Percentiles rank a stretch among this genome's conserved stretches.
phyloP scores from a whole-genome alignment of 2,888 invertebrate species.

The Protonemura montana region DNA sequence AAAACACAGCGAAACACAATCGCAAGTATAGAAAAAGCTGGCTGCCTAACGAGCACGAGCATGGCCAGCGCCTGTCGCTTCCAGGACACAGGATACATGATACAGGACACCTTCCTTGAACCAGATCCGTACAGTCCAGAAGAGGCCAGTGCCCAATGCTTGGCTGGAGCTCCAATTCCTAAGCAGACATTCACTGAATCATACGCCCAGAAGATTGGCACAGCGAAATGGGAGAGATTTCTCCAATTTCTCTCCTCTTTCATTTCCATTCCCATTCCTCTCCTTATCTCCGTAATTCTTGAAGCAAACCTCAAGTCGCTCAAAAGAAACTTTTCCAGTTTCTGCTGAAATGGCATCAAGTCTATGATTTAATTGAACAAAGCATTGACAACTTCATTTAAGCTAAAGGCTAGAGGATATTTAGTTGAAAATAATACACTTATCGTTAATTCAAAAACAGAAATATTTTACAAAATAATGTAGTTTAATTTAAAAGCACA shows the following conservation, averaged over 20 bases:
- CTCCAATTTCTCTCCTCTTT: constrained; percentile 26
- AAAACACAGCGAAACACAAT: no score
- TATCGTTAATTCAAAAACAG: not conserved
- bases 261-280: not conserved
- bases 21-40: not conserved
- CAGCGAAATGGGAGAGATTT: constrained; percentile 23
- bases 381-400: constrained; percentile 13
- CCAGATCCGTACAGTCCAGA: no score
- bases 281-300: constrained; percentile 21
- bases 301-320: not conserved
- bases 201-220: not conserved
- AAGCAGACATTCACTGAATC: not conserved
- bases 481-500: not conserved
- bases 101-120: no score
- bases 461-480: not conserved
- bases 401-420: not conserved
- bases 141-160: no score
- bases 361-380: constrained; percentile 29
- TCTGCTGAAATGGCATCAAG: constrained; percentile 36
- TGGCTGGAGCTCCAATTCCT: no score
- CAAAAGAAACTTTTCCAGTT: constrained; percentile 33
- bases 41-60: not conserved
- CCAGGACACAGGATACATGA: no score
- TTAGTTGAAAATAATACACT: not conserved
- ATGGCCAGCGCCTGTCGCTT: no score